These are phyloP conservation scores for Brachyptera risi DNA, from an alignment of 2,888 invertebrate species.

Conservation along the genomic window DNA sequence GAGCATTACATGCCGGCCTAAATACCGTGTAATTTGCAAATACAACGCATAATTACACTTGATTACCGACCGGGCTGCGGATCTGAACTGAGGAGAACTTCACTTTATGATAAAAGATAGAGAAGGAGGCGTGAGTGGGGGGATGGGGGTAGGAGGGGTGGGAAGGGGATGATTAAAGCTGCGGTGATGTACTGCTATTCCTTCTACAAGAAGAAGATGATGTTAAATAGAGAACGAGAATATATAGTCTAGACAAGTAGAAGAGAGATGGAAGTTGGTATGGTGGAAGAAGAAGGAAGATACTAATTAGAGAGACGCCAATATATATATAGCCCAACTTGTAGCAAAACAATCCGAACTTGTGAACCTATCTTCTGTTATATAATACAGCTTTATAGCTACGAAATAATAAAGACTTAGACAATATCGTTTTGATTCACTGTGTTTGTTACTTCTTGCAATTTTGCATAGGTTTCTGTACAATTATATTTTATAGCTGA, in stretches of 20 bases:
- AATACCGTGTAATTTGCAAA: conserved; percentile 75
- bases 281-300: conserved; percentile 4
- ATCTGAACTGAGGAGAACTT: conserved; percentile 26
- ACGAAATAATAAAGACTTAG: not conserved
- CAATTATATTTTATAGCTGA: no score
- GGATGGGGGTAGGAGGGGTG: conserved; percentile 7
- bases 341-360: not conserved
- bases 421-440: conserved; percentile 3
- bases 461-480: not conserved
- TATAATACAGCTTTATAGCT: not conserved
- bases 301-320: conserved; percentile 8
- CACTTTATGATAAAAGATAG: conserved; percentile 28
- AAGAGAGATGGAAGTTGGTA: not conserved
- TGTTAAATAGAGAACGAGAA: conserved; percentile 14
- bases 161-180: conserved; percentile 31
- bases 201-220: conserved; percentile 29
- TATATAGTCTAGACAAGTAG: no score
- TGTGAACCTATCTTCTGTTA: not conserved
- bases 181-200: conserved; percentile 33
- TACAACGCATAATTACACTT: conserved; percentile 59
- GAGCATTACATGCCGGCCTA: conserved; percentile 44
- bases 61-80: conserved; percentile 29
- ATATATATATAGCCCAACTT: conserved; percentile 8
- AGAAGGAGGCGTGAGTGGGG: conserved; percentile 11
- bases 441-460: conserved; percentile 1